These are phyloP conservation scores for Schrankia costaestrigalis DNA, from an alignment of 2,888 invertebrate genomes.

Conservation along the genomic window DNA sequence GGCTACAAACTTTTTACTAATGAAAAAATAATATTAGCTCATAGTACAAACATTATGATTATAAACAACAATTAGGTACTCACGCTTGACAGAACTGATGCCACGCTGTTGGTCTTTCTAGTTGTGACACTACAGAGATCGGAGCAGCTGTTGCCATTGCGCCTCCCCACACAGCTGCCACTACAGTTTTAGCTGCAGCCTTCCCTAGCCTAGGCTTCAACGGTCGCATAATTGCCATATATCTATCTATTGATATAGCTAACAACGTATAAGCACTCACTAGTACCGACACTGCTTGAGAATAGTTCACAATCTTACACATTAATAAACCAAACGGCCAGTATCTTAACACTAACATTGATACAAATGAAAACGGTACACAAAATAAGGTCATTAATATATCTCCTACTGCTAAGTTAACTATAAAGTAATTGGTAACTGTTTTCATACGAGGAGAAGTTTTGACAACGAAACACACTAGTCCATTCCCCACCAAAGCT, in stretches of 20 bases:
- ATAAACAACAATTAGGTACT: constrained; percentile 46
- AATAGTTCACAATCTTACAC: constrained; percentile 91
- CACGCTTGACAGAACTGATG: constrained; percentile 84
- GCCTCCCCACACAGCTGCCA: constrained; percentile 86
- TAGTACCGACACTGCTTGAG: constrained; percentile 89
- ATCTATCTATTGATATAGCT: constrained; percentile 94
- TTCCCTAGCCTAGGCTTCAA: constrained; percentile 90
- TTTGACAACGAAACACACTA: constrained; percentile 93
- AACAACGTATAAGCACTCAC: constrained; percentile 95
- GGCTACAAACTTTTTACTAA: too few relatives aligned
- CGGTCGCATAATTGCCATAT: constrained; percentile 94
- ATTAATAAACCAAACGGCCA: constrained; percentile 93
- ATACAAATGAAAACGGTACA: constrained; percentile 93
- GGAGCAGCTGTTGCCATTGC: constrained; percentile 91
- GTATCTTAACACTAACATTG: constrained; percentile 88
- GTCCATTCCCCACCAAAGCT: constrained; percentile 86
- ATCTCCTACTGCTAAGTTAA: constrained; percentile 93
- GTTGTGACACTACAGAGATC: constrained; percentile 87
- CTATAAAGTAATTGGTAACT: constrained; percentile 95
- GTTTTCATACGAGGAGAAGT: constrained; percentile 93
- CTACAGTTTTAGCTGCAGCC: constrained; percentile 83
- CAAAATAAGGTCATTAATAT: constrained; percentile 94
- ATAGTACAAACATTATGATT: too few relatives aligned
- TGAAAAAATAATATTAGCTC: too few relatives aligned
- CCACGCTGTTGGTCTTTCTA: constrained; percentile 82